phyloP scores from a whole-genome alignment of 2,797 vertebrate species.

The Hybognathus amarus region DNA sequence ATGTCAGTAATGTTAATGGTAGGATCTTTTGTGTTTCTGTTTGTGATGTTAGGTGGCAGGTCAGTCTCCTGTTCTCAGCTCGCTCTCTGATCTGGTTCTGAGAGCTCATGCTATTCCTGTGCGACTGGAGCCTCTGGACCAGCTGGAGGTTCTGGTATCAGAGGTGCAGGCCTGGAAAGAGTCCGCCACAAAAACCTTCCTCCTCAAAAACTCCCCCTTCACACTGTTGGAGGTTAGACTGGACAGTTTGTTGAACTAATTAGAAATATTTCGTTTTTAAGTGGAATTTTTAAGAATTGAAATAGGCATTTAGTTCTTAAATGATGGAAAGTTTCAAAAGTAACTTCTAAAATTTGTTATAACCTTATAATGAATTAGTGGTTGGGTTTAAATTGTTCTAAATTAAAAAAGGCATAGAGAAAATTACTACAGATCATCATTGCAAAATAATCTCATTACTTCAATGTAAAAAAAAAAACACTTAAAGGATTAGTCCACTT shows the following conservation, averaged over 20 bases:
- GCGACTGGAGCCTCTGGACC: conserved; percentile 86
- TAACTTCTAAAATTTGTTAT: neutral
- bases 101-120: conserved; percentile 89
- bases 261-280: neutral
- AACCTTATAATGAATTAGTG: neutral
- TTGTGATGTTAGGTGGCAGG: conserved; percentile 77
- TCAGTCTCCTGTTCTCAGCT: conserved; percentile 80
- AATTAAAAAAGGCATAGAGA: neutral
- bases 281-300: too few species aligned
- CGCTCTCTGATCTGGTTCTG: conserved; percentile 84
- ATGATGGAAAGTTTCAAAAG: neutral
- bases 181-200: conserved; percentile 84
- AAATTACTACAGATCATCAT: neutral
- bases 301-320: neutral
- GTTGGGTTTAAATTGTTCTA: neutral
- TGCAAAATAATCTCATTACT: neutral
- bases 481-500: too few species aligned
- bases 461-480: neutral
- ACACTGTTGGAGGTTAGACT: conserved; percentile 87
- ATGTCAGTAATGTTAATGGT: neutral
- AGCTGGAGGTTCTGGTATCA: conserved; percentile 84
- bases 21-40: conserved; percentile 16
- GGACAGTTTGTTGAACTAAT: neutral
- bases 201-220: conserved; percentile 82
- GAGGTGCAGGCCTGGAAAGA: conserved; percentile 93